These are phyloP conservation scores for Phocoena sinus DNA, from an alignment of 2,113 vertebrate species.

Conservation along the genomic window DNA sequence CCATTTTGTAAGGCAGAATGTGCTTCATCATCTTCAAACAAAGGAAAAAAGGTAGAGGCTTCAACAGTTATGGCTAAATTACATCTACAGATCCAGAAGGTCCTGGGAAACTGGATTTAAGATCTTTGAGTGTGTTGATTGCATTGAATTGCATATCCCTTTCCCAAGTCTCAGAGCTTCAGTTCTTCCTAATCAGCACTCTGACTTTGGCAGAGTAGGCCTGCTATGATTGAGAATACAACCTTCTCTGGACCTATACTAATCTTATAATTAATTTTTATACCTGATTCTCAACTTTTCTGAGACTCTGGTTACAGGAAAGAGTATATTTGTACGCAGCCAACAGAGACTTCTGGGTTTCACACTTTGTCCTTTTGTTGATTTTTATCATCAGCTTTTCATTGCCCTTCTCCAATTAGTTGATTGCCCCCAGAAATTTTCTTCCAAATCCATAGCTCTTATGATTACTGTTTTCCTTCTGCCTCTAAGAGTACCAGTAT, in stretches of 20 bases:
- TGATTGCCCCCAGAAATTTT: not conserved
- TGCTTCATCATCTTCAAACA: not conserved
- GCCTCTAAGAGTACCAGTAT: not conserved
- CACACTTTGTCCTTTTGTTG: not conserved
- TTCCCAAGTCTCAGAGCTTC: not conserved
- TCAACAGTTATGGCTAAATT: not conserved
- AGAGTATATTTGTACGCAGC: not conserved
- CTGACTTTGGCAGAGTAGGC: not conserved
- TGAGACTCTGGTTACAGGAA: not conserved
- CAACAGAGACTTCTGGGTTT: not conserved
- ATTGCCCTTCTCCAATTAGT: not conserved
- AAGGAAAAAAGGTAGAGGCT: not conserved
- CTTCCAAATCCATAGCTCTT: not conserved
- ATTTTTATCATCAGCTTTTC: not conserved
- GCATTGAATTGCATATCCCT: not conserved
- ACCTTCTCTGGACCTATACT: not conserved
- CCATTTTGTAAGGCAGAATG: not conserved
- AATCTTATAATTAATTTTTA: not conserved
- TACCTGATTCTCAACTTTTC: not conserved
- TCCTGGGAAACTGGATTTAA: not conserved
- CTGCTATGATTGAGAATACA: not conserved
- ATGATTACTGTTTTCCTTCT: not conserved
- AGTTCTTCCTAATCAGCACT: not conserved
- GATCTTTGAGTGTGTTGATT: not conserved
- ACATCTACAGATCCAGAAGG: not conserved